A percentile compares a stretch with the other conserved stretches of the same genome.
phyloP scores from a whole-genome alignment of 2,888 invertebrate species.

The Mycalesis mineus region DNA sequence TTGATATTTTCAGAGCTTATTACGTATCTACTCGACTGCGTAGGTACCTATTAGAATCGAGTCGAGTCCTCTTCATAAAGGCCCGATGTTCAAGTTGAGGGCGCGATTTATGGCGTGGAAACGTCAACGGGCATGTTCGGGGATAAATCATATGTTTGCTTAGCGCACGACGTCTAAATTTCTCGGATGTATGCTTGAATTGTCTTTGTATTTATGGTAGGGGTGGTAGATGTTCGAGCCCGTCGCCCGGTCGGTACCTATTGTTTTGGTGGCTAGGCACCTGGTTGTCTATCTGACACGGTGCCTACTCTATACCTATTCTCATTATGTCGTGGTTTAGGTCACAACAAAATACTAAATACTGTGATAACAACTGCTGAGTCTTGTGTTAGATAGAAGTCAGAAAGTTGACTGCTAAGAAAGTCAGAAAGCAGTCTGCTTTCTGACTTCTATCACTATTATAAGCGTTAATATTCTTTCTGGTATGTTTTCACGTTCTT shows the following conservation, averaged over 20 bases:
- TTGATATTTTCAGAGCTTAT: too few relatives aligned
- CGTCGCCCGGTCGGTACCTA: conserved; percentile 7
- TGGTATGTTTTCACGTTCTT: too few relatives aligned
- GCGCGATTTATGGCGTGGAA: conserved; percentile 74
- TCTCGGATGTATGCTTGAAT: conserved; percentile 46
- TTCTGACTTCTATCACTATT: too few relatives aligned
- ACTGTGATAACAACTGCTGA: too few relatives aligned
- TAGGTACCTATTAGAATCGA: conserved; percentile 29
- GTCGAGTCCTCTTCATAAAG: conserved; percentile 66
- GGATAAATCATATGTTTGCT: conserved; percentile 73
- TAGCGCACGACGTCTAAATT: conserved; percentile 61
- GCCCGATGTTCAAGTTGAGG: conserved; percentile 72
- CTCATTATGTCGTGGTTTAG: too few relatives aligned
- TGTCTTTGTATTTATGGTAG: conserved; percentile 41
- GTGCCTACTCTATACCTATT: not conserved
- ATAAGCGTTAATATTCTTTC: too few relatives aligned
- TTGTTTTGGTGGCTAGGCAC: not conserved
- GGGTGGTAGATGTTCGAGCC: conserved; percentile 32
- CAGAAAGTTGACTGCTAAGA: too few relatives aligned
- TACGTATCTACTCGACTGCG: not conserved
- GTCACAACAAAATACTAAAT: too few relatives aligned
- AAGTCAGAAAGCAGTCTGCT: too few relatives aligned
- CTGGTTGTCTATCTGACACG: not conserved
- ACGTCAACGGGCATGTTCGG: conserved; percentile 69
- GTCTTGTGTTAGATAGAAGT: too few relatives aligned